Base-by-base conservation (phyloP, 2,888 invertebrate species). In the Scaeva pyrastri region DNA sequence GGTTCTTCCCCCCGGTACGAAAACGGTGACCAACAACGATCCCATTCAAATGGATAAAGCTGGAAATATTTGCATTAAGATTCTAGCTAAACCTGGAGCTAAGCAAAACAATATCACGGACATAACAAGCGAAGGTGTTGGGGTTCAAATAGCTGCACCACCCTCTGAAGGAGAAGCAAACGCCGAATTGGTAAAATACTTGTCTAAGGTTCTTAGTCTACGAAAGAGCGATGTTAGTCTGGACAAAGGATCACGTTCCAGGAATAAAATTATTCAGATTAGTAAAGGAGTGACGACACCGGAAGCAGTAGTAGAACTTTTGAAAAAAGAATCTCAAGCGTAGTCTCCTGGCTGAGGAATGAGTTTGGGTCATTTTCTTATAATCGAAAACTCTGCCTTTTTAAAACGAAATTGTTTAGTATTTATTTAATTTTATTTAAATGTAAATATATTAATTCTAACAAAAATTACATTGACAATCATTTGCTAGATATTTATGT, bases 81-180 rank as follows among this genome's bases (percentile, higher is more conserved):
- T 96, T 85, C 93, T 95, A 79, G 96, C 96, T 0, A 96, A 96
- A 91, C 96, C 96, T 21, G 96, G 96, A 58, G 95, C 96, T 0
- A 96, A 96, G 91, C 93, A 94, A 74, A 96, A 95, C 90, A 93
- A 93, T 58, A 94, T 96, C 75, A 95, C 95, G 83, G 95, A 94
- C 89, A 94, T 95, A 68, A 93, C 93, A 2, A 91, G 92, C 1
- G 96, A 96, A 90, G 94, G 94, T 10, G 94, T 97, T 31, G 95
- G 95, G n/a, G 93, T 97, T 14, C 95, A 96, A 90, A 96, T 97
- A 88, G 94, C 95, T 79, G 96, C 97, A 1, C 96, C 96, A n/a
- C 96, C 97, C 0, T 94, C 95, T 5, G 97, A 97, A 90, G 97
- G 97, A 3, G 96, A 96, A 92, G 97, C 97, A 12, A 97, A 97